Conservation (phyloP, 2,888 invertebrate species). For the Drosophila subsilvestris region DNA sequence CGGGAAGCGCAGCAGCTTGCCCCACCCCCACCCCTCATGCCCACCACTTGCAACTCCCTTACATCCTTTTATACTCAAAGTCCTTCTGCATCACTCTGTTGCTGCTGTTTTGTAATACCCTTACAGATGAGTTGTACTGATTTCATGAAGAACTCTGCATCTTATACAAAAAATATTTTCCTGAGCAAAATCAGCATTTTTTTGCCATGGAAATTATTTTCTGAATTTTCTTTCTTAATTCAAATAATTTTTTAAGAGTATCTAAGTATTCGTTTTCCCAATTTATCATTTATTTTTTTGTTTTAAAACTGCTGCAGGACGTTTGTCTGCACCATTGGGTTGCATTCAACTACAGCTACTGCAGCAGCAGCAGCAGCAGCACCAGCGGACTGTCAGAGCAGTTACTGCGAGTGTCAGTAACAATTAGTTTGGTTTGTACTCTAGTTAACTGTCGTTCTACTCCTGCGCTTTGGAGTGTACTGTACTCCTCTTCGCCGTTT, state of each 20-base stretch:
- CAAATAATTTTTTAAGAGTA: too few species aligned
- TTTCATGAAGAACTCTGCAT: not conserved
- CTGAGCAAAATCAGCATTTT: too few species aligned
- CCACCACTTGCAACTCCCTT: not conserved
- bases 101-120: not conserved
- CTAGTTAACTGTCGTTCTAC: constrained; percentile 20
- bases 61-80: not conserved
- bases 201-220: too few species aligned
- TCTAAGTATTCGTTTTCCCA: too few species aligned
- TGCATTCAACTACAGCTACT: constrained; percentile 40
- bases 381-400: not conserved
- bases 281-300: not conserved
- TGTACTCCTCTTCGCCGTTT: not conserved
- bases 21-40: not conserved
- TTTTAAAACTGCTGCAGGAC: constrained; percentile 64
- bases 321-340: constrained; percentile 60
- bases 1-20: not conserved
- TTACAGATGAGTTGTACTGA: not conserved
- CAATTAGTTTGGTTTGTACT: constrained; percentile 73
- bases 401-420: constrained; percentile 69
- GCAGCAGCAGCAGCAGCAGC: not conserved
- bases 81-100: constrained; percentile 10
- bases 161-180: too few species aligned
- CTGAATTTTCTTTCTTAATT: too few species aligned
- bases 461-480: not conserved